A percentile compares a stretch with the other conserved stretches of the same genome.
Conservation (phyloP, 1,140 invertebrate genomes). For the Drosophila miranda region DNA sequence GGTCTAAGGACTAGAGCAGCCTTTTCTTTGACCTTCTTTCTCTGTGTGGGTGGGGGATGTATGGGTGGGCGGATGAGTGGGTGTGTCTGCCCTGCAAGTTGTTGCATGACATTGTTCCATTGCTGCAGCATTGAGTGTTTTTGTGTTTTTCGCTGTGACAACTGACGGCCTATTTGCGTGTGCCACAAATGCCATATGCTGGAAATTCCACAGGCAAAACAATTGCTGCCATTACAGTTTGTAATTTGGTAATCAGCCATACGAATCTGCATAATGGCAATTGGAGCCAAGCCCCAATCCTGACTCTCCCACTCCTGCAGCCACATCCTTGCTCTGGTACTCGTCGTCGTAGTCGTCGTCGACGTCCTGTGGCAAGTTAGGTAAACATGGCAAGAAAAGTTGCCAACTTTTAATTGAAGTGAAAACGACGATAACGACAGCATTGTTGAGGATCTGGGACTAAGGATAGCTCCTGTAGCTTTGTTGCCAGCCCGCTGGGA, state of each 20-base stretch:
- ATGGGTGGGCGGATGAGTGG: constrained; percentile 4
- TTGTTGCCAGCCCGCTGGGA: constrained; percentile 68
- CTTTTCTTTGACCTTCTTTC: constrained; percentile 47
- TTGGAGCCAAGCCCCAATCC: constrained; percentile 43
- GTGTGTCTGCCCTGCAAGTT: constrained; percentile 43
- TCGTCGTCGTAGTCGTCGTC: constrained; percentile 7
- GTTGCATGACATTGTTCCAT: constrained; percentile 42
- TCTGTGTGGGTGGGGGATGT: constrained; percentile 1
- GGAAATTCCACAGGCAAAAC: constrained; percentile 45
- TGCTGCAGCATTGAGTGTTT: background rate
- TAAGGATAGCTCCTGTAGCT: constrained; percentile 43
- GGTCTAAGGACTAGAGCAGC: constrained; percentile 31
- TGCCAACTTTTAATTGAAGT: constrained; percentile 82
- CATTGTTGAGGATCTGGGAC: constrained; percentile 65
- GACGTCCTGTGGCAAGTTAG: constrained; percentile 49
- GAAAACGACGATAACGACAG: constrained; percentile 82
- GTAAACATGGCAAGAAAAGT: constrained; percentile 79
- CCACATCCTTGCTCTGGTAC: background rate
- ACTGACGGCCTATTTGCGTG: constrained; percentile 73
- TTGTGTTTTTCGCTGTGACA: constrained; percentile 50
- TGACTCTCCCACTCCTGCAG: background rate
- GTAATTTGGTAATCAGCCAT: constrained; percentile 79
- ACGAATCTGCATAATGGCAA: constrained; percentile 79
- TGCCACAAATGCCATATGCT: constrained; percentile 52
- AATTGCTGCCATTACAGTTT: constrained; percentile 79